phyloP scores from a whole-genome alignment of 1,140 invertebrate genomes.

The Zaprionus camerounensis region DNA sequence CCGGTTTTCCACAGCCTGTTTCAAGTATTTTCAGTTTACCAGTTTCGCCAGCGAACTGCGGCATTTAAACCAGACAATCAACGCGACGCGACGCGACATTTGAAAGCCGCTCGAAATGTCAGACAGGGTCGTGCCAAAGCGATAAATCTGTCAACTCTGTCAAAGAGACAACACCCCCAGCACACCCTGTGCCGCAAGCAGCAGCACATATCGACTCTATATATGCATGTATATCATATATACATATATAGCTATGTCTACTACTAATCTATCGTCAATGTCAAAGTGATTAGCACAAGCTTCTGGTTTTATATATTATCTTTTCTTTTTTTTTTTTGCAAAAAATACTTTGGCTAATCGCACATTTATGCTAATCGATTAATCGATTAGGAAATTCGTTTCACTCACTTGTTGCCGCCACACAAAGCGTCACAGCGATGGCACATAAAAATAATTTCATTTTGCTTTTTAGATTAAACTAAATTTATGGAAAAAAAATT shows the following conservation, averaged over 20 bases:
- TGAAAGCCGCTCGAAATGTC: conserved; percentile 40
- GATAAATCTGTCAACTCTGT: conserved; percentile 6
- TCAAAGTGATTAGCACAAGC: conserved; percentile 68
- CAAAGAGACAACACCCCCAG: background rate
- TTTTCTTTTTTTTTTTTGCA: background rate
- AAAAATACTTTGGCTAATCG: conserved; percentile 4
- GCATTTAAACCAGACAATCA: conserved; percentile 36
- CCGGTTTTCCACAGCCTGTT: conserved; percentile 29
- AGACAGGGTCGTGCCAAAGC: conserved; percentile 41
- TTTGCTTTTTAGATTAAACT: conserved; percentile 43
- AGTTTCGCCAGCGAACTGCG: conserved; percentile 39
- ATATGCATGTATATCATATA: background rate
- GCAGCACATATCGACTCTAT: background rate
- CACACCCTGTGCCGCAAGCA: background rate
- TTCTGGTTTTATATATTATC: conserved; percentile 5
- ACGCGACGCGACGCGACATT: conserved; percentile 39
- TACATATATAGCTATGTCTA: background rate
- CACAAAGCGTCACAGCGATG: conserved; percentile 73
- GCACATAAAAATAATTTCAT: conserved; percentile 81
- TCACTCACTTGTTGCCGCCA: conserved; percentile 81
- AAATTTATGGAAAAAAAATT: conserved; percentile 24
- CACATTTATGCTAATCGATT: conserved; percentile 12
- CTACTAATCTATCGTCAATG: conserved; percentile 57
- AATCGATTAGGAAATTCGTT: conserved; percentile 29
- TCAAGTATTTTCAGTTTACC: conserved; percentile 25